Evolutionary conservation across 2,797 vertebrate genomes (phyloP), one percentile per base, ranked within the genome.

Genomic region (Sciaenops ocellatus): DNA sequence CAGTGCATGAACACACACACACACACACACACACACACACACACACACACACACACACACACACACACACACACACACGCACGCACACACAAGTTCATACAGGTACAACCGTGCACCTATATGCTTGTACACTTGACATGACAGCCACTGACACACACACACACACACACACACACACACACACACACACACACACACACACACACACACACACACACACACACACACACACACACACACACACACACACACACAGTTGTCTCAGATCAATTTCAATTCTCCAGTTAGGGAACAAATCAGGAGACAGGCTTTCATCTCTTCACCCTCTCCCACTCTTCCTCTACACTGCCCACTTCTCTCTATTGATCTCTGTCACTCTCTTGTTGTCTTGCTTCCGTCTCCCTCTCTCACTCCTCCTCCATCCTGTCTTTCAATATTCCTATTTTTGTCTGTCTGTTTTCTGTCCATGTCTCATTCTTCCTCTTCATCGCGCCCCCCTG

Each of bases 221-320:
- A 62, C 63, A 67, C 42, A 76, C 51, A 48, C 22, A 78, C 42
- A 62, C 69, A 46, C 82, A 50, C 62, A 68, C 72, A 72, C 60
- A 60, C 41, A 71, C 65, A 68, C 60, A 76, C 18, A 71, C 69
- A 81, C 80, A 80, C 80, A 78, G 57, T 41, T 65, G 78, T 79
- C 57, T 20, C 6, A 63, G 82, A 93, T 94, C 93, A 93, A 94
- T 94, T 94, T 91, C 89, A 94, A 94, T 94, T 93, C 90, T 87
- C 79, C 79, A 78, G 87, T 93, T 86, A 85, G 84, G 73, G 85
- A 90, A 87, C 87, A 89, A 89, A 91, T 87, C 87, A 90, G 87
- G 76, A 90, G 79, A 87, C 76, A 87, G 84, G 70, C 90, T 91
- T 93, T 94, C 87, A 94, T 93, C 90, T 92, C 87, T 79, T 88